Evolutionary conservation across 1,140 invertebrate species (phyloP).

Genomic region (Metopolophium dirhodum): DNA sequence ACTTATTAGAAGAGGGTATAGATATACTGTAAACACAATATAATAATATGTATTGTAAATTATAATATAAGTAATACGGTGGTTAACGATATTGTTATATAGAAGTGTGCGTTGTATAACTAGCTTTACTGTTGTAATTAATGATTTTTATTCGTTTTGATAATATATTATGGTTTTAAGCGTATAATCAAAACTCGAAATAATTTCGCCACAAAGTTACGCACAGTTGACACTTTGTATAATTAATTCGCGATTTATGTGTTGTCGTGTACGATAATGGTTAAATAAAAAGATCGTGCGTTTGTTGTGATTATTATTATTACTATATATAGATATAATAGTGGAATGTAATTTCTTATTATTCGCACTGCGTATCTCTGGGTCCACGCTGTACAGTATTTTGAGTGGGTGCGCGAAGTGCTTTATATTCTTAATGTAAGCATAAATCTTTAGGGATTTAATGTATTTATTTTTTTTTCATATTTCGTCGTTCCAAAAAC

Average conservation of each 20-base stretch:
- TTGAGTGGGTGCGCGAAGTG: background rate
- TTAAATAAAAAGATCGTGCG: background rate
- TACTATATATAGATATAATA: background rate
- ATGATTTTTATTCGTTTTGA: no score
- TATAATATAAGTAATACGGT: no score
- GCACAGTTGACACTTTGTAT: background rate
- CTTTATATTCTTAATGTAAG: background rate
- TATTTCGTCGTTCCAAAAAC: background rate
- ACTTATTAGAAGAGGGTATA: no score
- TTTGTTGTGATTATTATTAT: background rate
- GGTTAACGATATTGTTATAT: no score
- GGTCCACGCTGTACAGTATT: background rate
- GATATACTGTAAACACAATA: no score
- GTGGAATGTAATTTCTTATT: background rate
- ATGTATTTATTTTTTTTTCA: background rate
- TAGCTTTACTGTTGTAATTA: no score
- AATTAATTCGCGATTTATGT: background rate
- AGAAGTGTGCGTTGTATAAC: no score
- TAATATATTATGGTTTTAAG: no score
- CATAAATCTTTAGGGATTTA: background rate
- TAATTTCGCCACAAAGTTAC: background rate
- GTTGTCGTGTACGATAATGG: background rate
- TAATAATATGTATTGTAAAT: no score
- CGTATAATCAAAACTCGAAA: background rate
- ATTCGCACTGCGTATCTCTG: background rate